phyloP scores from a whole-genome alignment of 2,113 vertebrate genomes.

The Nyctibius bracteatus region DNA sequence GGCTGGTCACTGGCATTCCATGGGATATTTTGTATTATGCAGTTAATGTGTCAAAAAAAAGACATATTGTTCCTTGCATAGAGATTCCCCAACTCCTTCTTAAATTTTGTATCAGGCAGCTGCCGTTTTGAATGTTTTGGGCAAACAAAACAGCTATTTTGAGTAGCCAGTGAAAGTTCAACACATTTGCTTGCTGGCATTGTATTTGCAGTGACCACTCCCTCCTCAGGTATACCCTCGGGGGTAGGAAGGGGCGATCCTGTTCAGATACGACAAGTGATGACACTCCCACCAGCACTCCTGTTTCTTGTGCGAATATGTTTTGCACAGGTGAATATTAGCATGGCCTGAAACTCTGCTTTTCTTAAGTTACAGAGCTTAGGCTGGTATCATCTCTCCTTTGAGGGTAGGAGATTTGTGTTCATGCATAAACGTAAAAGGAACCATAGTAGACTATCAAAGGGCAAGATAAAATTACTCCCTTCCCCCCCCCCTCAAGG shows the following conservation, averaged over 20 bases:
- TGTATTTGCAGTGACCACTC: neutral
- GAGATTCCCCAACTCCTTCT: neutral
- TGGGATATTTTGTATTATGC: neutral
- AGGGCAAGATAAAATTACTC: neutral
- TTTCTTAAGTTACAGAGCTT: neutral
- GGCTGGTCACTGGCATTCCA: neutral
- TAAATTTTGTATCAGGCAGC: neutral
- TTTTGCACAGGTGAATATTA: neutral
- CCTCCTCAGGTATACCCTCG: neutral
- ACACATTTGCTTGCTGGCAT: neutral
- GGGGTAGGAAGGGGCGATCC: neutral
- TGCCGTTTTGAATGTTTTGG: neutral
- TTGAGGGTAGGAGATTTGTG: neutral
- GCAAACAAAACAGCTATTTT: neutral
- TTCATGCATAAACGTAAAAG: neutral
- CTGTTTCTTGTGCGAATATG: neutral
- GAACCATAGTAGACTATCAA: neutral
- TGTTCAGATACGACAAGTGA: neutral
- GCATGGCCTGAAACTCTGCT: neutral
- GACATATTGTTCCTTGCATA: neutral
- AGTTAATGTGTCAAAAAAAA: neutral
- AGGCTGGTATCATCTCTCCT: neutral
- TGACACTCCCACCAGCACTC: neutral
- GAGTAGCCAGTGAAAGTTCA: neutral
- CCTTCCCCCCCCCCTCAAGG: neutral